Percentiles rank a stretch among this genome's conserved stretches.
phyloP scores from a whole-genome alignment of 1,140 invertebrate species.

The Odontomachus brunneus region DNA sequence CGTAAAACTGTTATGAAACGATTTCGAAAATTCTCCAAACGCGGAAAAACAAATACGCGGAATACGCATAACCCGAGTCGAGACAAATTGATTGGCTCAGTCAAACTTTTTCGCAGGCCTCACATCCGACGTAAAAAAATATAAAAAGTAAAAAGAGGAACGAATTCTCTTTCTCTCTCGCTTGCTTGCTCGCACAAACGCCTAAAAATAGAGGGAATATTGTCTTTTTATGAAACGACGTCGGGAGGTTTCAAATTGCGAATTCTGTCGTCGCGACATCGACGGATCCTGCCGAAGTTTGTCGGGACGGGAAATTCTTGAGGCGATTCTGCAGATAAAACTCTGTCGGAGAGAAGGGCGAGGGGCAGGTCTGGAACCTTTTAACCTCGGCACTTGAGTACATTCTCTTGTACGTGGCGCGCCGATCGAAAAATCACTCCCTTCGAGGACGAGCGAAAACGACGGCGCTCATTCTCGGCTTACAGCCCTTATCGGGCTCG shows the following conservation, averaged over 20 bases:
- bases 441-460: slow-evolving; percentile 46
- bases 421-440: slow-evolving; percentile 48
- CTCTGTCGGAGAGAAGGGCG: neutral
- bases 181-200: too few relatives aligned
- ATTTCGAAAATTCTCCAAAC: neutral
- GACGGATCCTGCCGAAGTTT: slow-evolving; percentile 27
- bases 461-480: slow-evolving; percentile 38
- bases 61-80: neutral
- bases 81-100: neutral
- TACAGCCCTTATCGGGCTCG: slow-evolving; percentile 37
- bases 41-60: neutral
- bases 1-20: neutral
- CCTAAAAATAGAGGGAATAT: neutral
- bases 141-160: too few relatives aligned
- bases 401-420: slow-evolving; percentile 55
- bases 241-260: neutral
- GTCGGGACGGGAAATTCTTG: slow-evolving; percentile 18
- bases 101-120: neutral
- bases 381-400: slow-evolving; percentile 49
- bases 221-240: slow-evolving; percentile 14
- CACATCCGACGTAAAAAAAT: neutral
- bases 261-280: slow-evolving; percentile 22
- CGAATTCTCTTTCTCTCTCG: too few relatives aligned
- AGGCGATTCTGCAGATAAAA: slow-evolving; percentile 40
- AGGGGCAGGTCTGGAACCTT: slow-evolving; percentile 44